Percentiles rank a stretch among this genome's conserved stretches.
These are phyloP conservation scores for Diadophis punctatus DNA, from an alignment of 2,113 vertebrate species.

Conservation along the genomic window DNA sequence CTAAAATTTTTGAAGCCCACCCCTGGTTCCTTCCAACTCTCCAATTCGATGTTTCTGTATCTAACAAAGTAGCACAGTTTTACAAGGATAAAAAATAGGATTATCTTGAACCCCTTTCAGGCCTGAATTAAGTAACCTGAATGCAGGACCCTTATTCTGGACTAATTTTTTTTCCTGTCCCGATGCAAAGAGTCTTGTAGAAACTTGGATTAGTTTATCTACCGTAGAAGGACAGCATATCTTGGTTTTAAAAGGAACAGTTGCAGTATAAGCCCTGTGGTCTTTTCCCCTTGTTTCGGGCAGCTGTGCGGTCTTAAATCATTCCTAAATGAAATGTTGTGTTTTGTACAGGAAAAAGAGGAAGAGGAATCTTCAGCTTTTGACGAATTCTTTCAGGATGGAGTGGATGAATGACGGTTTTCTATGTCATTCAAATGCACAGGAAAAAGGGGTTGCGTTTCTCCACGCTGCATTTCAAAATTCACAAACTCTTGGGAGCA, in stretches of 20 bases:
- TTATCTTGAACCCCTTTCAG: not conserved
- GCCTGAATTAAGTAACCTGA: not conserved
- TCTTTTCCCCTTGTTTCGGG: not conserved
- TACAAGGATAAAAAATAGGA: not conserved
- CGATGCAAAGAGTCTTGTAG: too few species aligned
- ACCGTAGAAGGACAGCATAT: too few species aligned
- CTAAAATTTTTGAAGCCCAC: too few species aligned
- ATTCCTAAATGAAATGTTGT: not conserved
- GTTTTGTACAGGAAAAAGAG: slow-evolving; percentile 70
- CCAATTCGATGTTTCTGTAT: not conserved
- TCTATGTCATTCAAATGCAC: not conserved
- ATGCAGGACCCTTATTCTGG: not conserved
- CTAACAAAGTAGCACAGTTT: not conserved
- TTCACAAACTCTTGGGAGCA: not conserved
- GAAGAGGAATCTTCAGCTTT: slow-evolving; percentile 74
- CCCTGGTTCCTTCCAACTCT: not conserved
- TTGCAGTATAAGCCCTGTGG: not conserved
- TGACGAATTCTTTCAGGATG: slow-evolving; percentile 78
- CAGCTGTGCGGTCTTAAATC: not conserved
- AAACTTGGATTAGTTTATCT: not conserved
- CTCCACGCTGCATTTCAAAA: not conserved
- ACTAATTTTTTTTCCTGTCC: not conserved
- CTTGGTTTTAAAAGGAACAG: not conserved
- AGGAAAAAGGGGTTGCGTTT: not conserved
- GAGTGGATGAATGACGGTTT: slow-evolving; percentile 51